Evolutionary conservation across 2,113 vertebrate species (phyloP).

Genomic region (Donacobius atricapilla): DNA sequence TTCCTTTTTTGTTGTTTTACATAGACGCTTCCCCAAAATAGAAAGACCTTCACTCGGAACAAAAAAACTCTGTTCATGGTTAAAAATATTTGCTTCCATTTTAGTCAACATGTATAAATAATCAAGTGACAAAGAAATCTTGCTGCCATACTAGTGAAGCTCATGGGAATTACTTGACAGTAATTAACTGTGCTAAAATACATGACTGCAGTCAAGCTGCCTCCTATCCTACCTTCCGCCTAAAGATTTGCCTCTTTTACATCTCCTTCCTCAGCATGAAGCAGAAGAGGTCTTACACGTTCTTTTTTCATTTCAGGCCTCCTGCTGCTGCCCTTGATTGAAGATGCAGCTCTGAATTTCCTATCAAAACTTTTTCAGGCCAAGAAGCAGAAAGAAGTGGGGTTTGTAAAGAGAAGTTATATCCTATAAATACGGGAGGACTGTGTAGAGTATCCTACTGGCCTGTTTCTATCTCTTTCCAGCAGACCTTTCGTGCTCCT

Average conservation of each 20-base stretch:
- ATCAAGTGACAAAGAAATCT: background rate
- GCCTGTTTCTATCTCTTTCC: background rate
- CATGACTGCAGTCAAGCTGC: background rate
- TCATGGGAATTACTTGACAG: background rate
- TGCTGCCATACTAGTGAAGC: background rate
- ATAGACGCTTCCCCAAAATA: background rate
- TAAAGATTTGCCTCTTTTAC: background rate
- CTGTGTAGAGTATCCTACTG: background rate
- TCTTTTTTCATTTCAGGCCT: background rate
- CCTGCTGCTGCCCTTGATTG: accelerated
- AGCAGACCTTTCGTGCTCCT: background rate
- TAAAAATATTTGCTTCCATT: background rate
- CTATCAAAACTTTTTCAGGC: background rate
- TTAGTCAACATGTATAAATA: background rate
- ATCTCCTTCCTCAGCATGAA: background rate
- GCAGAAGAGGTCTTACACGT: background rate
- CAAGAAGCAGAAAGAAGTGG: background rate
- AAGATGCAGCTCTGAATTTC: background rate
- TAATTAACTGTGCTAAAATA: background rate
- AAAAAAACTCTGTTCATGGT: background rate
- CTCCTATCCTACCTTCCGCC: background rate
- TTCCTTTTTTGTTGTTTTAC: background rate
- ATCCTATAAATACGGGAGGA: background rate
- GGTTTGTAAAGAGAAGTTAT: background rate
- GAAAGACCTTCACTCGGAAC: background rate